Evolutionary conservation across 2,113 vertebrate genomes (phyloP), one percentile per base, ranked within the genome.

Genomic region (Acrocephalus arundinaceus): DNA sequence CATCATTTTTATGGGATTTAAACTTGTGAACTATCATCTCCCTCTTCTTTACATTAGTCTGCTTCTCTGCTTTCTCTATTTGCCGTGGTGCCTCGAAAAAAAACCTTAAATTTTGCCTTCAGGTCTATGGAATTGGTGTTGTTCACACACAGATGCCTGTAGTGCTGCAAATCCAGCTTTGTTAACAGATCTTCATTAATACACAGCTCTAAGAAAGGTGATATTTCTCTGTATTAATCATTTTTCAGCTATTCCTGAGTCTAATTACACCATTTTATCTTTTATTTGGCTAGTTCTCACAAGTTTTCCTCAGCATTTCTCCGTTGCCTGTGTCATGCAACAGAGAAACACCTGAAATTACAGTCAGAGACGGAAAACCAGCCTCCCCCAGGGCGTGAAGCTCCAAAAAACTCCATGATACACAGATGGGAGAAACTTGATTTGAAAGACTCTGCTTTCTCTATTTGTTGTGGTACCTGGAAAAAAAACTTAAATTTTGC

Each of bases 1-100:
- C 49, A 75, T 62, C 71, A 48, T 81, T 90, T 92, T 89, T 88
- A 46, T 95, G 86, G 87, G 66, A 93, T 96, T 96, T 93, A 94
- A 84, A 95, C 70, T 84, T 79, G 35, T 86, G 75, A 67, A 24
- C 43, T 63, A 16, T 52, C 66, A 94, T 87, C 55, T 70, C 54
- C 79, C 54, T 73, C 28, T 83, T 66, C 61, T 74, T 94, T 74
- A 61, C 79, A 81, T 94, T 93, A 91, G 6, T 13, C 84, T 62
- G 68, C 33, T 87, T 43, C 21, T 80, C 66, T 85, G 41, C 66
- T 93, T 85, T 75, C 77, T 96, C 33, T 7, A 5, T 59, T 59
- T 85, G 8, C 14, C 39, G 27, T 11, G 5, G 8, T 31, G 39
- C 15, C 19, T 35, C 39, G 30, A 43, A 12, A 93, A 86, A 6